Percentiles rank a stretch among this genome's conserved stretches.
Conservation (phyloP, 2,113 vertebrate species). For the Callaeas wilsoni region DNA sequence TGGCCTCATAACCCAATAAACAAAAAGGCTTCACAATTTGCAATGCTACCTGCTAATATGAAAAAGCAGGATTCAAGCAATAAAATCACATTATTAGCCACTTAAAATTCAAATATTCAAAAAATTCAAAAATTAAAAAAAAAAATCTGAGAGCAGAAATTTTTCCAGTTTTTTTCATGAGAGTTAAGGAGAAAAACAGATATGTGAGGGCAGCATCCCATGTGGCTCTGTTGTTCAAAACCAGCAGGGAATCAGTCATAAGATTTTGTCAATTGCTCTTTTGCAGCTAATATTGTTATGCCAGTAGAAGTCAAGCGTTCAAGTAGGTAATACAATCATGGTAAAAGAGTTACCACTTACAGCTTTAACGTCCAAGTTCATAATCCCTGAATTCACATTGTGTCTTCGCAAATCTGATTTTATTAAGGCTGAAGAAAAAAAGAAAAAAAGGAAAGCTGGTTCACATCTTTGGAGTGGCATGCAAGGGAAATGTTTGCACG, state of each 20-base stretch:
- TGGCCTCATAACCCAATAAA: not conserved
- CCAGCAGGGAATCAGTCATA: not conserved
- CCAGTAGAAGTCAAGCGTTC: not conserved
- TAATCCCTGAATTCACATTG: slow-evolving; percentile 79
- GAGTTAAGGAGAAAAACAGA: not conserved
- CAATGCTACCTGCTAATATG: not conserved
- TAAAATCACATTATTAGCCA: not conserved
- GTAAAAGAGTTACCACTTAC: slow-evolving; percentile 73
- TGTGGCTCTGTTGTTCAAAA: not conserved
- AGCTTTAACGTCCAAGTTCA: slow-evolving; percentile 59
- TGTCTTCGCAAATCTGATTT: slow-evolving; percentile 92
- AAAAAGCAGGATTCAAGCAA: not conserved
- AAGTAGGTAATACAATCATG: not conserved
- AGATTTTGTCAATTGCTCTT: not conserved
- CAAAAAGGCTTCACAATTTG: not conserved
- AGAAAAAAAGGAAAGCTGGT: not conserved
- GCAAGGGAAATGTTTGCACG: not conserved
- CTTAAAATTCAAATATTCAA: not conserved
- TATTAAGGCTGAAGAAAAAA: slow-evolving; percentile 81
- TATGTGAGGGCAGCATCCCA: not conserved
- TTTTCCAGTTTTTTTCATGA: not conserved
- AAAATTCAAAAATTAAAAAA: not conserved
- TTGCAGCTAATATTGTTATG: not conserved
- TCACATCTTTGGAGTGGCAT: not conserved
- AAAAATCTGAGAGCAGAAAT: not conserved